Percentiles rank a stretch among this genome's conserved stretches.
These are phyloP conservation scores for Chrysopilus asiliformis DNA, from an alignment of 2,888 invertebrate genomes.

Conservation along the genomic window DNA sequence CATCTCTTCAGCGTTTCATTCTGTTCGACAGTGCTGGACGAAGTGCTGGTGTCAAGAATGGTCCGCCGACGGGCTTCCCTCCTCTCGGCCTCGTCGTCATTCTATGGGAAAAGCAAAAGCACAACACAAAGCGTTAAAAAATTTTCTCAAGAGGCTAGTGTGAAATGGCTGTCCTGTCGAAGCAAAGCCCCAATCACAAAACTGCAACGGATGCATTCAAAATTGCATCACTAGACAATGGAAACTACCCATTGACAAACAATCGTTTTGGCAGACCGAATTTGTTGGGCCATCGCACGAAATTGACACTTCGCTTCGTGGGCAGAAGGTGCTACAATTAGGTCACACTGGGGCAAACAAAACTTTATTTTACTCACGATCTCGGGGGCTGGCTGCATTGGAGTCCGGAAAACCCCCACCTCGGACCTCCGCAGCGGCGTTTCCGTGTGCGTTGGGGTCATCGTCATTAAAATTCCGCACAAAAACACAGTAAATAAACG, in stretches of 20 bases:
- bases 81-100: conserved; percentile 50
- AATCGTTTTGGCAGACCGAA: too few relatives aligned
- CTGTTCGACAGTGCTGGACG: conserved; percentile 26
- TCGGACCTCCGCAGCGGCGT: conserved; percentile 30
- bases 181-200: too few relatives aligned
- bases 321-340: conserved; percentile 1
- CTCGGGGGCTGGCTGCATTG: conserved; percentile 9
- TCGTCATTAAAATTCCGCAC: too few relatives aligned
- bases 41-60: conserved; percentile 15
- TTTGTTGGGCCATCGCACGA: too few relatives aligned
- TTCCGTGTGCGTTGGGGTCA: conserved; percentile 30
- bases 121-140: too few relatives aligned
- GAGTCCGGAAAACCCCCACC: conserved; percentile 21
- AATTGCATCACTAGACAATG: too few relatives aligned
- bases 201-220: conserved; percentile 1
- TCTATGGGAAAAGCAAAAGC: too few relatives aligned
- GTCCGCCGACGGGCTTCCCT: conserved; percentile 33
- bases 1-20: conserved; percentile 62
- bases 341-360: not conserved
- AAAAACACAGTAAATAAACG: too few relatives aligned
- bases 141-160: not conserved
- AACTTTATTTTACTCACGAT: conserved; percentile 13
- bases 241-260: too few relatives aligned
- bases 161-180: not conserved
- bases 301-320: too few relatives aligned